These are phyloP conservation scores for Neolamprologus cancellatus DNA, from an alignment of 2,113 vertebrate genomes.

Conservation along the genomic window DNA sequence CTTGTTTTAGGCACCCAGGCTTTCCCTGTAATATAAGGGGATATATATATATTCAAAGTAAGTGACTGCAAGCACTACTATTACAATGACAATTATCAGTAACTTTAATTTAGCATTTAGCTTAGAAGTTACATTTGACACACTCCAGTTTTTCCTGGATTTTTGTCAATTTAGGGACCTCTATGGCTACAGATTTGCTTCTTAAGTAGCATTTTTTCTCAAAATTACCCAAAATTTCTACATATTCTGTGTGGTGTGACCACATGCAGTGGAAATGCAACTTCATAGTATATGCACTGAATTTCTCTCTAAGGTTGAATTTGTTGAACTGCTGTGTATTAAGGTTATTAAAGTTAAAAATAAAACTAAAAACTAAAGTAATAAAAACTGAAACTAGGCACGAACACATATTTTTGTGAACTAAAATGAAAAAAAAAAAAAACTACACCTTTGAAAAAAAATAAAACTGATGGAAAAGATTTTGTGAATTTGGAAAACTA, in stretches of 20 bases:
- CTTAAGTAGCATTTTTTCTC: background rate
- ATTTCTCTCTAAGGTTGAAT: background rate
- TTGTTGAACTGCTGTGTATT: background rate
- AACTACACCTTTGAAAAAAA: background rate
- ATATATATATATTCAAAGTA: background rate
- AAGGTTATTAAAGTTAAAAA: background rate
- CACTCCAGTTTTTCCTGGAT: background rate
- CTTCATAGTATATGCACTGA: background rate
- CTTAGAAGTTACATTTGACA: background rate
- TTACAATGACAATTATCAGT: background rate
- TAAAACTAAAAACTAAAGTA: background rate
- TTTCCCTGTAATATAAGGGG: constrained; percentile 76
- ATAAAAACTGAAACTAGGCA: background rate
- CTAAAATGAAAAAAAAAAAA: background rate
- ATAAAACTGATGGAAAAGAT: background rate
- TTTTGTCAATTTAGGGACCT: background rate
- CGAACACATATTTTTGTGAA: background rate
- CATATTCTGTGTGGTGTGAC: background rate
- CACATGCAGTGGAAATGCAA: background rate
- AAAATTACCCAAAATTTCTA: background rate
- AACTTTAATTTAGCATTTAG: background rate
- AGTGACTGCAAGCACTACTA: background rate
- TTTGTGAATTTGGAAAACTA: background rate
- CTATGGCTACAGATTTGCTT: background rate
- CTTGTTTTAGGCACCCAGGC: constrained; percentile 88